Evolutionary conservation across 2,797 vertebrate species (phyloP).

Genomic region (Pagetopsis macropterus): DNA sequence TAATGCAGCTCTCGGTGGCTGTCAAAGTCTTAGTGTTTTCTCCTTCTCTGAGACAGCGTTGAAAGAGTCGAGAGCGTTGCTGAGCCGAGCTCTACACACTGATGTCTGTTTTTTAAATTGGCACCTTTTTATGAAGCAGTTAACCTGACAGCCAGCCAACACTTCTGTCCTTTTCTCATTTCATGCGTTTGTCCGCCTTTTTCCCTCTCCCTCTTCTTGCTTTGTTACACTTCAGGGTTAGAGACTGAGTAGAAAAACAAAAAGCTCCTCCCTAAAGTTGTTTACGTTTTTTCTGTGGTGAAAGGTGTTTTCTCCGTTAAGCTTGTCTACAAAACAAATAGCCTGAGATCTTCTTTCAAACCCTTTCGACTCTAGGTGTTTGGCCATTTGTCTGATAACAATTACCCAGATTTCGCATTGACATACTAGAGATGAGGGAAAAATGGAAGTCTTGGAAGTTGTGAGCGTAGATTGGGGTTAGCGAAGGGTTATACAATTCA

Average conservation of each 20-base stretch:
- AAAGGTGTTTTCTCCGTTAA: constrained; percentile 30
- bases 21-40: constrained; percentile 43
- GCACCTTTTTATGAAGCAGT: constrained; percentile 68
- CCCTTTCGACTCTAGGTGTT: constrained; percentile 53
- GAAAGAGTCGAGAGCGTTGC: constrained; percentile 25
- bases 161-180: constrained; percentile 67
- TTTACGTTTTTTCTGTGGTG: constrained; percentile 33
- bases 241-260: constrained; percentile 4
- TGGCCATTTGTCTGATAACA: constrained; percentile 60
- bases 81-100: constrained; percentile 20
- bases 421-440: constrained; percentile 41
- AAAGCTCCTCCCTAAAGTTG: constrained; percentile 31
- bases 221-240: constrained; percentile 20
- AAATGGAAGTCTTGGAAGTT: constrained; percentile 51
- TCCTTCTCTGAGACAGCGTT: constrained; percentile 11
- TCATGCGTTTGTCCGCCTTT: constrained; percentile 49
- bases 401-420: constrained; percentile 61
- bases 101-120: constrained; percentile 64
- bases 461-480: constrained; percentile 68
- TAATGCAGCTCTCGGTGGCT: constrained; percentile 51
- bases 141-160: constrained; percentile 66
- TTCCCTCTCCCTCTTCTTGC: constrained; percentile 19
- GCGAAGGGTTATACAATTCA: constrained; percentile 70
- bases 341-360: constrained; percentile 29
- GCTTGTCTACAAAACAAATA: constrained; percentile 47